These are phyloP conservation scores for Beroe forskalii DNA, from an alignment of 37 sponge, comb jelly and placozoan genomes.

Conservation along the genomic window DNA sequence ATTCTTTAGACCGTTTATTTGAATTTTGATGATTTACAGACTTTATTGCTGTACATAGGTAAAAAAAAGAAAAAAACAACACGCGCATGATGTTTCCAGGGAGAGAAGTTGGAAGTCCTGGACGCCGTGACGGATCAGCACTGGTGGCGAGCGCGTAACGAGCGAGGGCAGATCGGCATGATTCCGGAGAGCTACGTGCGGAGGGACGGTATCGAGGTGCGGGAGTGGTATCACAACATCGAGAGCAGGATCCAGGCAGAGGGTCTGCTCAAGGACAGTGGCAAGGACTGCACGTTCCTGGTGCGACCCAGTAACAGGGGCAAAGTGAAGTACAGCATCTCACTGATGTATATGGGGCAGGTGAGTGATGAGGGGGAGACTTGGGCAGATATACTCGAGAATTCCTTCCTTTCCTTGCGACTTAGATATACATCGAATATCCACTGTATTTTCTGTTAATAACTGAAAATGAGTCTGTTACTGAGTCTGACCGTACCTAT, in stretches of 20 bases:
- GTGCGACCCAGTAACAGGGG: slow-evolving; percentile 30
- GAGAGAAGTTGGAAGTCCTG: slow-evolving; percentile 56
- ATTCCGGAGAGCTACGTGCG: slow-evolving; percentile 60
- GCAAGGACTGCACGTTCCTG: slow-evolving; percentile 43
- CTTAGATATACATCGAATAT: too few species aligned
- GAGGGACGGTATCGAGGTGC: slow-evolving; percentile 14
- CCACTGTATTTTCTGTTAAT: too few species aligned
- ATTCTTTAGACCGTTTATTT: too few species aligned
- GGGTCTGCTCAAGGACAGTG: slow-evolving; percentile 19
- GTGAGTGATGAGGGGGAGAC: too few species aligned
- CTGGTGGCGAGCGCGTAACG: slow-evolving; percentile 63
- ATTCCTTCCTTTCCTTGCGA: too few species aligned
- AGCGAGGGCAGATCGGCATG: slow-evolving; percentile 33
- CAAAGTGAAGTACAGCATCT: slow-evolving; percentile 63
- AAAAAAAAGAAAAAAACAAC: too few species aligned
- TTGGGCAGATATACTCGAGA: too few species aligned
- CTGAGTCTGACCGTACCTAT: too few species aligned
- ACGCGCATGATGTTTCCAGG: too few species aligned
- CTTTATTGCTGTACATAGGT: too few species aligned
- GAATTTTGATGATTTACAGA: too few species aligned
- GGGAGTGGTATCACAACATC: slow-evolving; percentile 56
- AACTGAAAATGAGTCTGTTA: too few species aligned
- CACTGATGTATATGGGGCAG: slow-evolving; percentile 3
- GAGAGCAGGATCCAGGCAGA: slow-evolving; percentile 34
- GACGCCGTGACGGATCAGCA: slow-evolving; percentile 45